Conservation (phyloP, 1,140 invertebrate genomes). For the Hylyphantes graminicola region DNA sequence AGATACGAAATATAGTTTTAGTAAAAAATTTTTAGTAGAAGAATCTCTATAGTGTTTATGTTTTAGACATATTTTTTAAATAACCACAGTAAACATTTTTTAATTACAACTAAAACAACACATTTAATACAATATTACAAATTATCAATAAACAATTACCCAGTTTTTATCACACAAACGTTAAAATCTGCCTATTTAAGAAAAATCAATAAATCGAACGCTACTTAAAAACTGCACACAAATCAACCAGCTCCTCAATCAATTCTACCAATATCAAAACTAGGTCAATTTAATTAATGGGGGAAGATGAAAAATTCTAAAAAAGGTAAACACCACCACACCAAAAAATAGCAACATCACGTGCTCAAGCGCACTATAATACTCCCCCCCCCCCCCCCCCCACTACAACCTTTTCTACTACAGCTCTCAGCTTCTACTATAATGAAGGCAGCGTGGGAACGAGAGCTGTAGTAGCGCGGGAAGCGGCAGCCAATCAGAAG, state of each 20-base stretch:
- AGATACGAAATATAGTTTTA: too few relatives aligned
- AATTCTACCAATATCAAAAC: background rate
- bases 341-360: background rate
- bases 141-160: too few relatives aligned
- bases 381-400: background rate
- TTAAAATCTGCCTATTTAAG: too few relatives aligned
- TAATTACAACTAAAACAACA: too few relatives aligned
- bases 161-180: too few relatives aligned
- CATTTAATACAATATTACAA: too few relatives aligned
- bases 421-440: constrained; percentile 7
- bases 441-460: constrained; percentile 21
- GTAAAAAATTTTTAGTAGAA: too few relatives aligned
- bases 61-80: too few relatives aligned
- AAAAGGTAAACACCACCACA: constrained; percentile 2
- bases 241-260: background rate
- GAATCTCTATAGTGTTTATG: too few relatives aligned
- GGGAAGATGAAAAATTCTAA: background rate
- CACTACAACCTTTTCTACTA: constrained; percentile 18
- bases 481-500: constrained; percentile 12
- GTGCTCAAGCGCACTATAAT: constrained; percentile 2
- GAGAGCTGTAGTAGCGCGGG: background rate
- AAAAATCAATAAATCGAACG: too few relatives aligned
- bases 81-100: too few relatives aligned
- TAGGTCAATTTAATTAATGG: background rate
- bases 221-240: too few relatives aligned